Evolutionary conservation across 1,140 invertebrate genomes (phyloP).

Genomic region (Palaemon carinicauda): DNA sequence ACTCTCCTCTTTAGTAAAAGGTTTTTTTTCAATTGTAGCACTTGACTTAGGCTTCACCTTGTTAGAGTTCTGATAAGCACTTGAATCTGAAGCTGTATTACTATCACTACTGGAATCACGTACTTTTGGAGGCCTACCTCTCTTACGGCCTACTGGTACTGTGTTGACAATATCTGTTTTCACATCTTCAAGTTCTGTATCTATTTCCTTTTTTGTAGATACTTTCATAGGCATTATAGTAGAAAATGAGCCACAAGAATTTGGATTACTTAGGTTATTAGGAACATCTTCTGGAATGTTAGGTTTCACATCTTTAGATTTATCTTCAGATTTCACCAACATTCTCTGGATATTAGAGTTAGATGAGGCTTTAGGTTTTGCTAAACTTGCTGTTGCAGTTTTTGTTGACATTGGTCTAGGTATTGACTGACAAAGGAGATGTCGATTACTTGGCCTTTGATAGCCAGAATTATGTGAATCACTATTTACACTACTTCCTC

Average conservation of each 20-base stretch:
- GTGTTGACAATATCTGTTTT: constrained; percentile 21
- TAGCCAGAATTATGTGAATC: neutral
- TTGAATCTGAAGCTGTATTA: constrained; percentile 1
- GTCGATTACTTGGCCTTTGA: constrained; percentile 32
- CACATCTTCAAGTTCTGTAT: constrained; percentile 20
- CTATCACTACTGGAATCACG: constrained; percentile 37
- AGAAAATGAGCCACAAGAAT: constrained; percentile 7
- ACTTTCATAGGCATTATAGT: constrained; percentile 5
- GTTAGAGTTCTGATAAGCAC: constrained; percentile 27
- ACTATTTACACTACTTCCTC: neutral
- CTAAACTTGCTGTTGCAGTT: constrained; percentile 51
- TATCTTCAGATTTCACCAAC: constrained; percentile 49
- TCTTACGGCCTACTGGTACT: constrained; percentile 11
- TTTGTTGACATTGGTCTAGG: constrained; percentile 46
- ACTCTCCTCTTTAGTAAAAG: neutral
- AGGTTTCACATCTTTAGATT: constrained; percentile 50
- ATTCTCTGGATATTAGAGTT: constrained; percentile 39
- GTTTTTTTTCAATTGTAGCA: constrained; percentile 14
- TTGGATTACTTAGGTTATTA: constrained; percentile 29
- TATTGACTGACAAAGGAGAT: constrained; percentile 51
- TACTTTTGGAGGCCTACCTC: constrained; percentile 54
- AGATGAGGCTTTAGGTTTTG: constrained; percentile 43
- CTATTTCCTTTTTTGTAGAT: constrained; percentile 18
- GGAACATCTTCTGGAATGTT: constrained; percentile 48
- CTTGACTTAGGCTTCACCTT: constrained; percentile 16